A percentile compares a stretch with the other conserved stretches of the same genome.
Evolutionary conservation across 2,888 invertebrate genomes (phyloP).

Genomic region (Junonia oenone): DNA sequence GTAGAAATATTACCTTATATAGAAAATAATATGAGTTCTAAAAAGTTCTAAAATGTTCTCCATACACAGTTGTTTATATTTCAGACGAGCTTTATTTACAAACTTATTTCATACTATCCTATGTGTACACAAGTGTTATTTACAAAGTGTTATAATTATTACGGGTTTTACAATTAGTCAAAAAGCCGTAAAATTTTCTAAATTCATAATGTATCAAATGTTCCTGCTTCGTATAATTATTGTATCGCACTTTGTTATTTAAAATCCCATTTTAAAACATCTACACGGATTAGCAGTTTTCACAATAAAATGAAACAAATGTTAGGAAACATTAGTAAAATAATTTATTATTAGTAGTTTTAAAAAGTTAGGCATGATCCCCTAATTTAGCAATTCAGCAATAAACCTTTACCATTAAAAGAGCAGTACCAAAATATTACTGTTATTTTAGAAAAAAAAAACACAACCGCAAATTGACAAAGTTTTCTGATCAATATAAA

Average conservation of each 20-base stretch:
- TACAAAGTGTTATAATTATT: slow-evolving; percentile 12
- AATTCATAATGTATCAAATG: not conserved
- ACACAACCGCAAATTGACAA: slow-evolving; percentile 28
- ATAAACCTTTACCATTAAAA: slow-evolving; percentile 18
- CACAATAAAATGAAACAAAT: slow-evolving; percentile 9
- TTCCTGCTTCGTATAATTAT: not conserved
- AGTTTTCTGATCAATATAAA: slow-evolving; percentile 13
- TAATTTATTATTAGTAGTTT: slow-evolving; percentile 7
- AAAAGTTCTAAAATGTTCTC: not conserved
- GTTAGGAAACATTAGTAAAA: slow-evolving; percentile 22
- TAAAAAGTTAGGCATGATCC: slow-evolving; percentile 2
- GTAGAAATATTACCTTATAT: no score
- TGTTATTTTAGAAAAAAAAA: slow-evolving; percentile 9
- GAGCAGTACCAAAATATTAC: slow-evolving; percentile 5
- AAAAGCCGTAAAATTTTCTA: not conserved
- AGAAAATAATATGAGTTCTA: no score
- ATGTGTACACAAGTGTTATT: slow-evolving; percentile 15
- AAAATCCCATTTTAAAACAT: slow-evolving; percentile 4
- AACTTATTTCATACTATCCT: not conserved
- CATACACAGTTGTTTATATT: slow-evolving; percentile 19
- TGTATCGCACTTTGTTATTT: not conserved
- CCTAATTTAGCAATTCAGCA: not conserved
- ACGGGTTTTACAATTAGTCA: not conserved
- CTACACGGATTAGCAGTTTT: not conserved
- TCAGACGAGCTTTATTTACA: slow-evolving; percentile 17